Base-by-base conservation (phyloP, 2,113 vertebrate genomes). In the Ophiodon elongatus region DNA sequence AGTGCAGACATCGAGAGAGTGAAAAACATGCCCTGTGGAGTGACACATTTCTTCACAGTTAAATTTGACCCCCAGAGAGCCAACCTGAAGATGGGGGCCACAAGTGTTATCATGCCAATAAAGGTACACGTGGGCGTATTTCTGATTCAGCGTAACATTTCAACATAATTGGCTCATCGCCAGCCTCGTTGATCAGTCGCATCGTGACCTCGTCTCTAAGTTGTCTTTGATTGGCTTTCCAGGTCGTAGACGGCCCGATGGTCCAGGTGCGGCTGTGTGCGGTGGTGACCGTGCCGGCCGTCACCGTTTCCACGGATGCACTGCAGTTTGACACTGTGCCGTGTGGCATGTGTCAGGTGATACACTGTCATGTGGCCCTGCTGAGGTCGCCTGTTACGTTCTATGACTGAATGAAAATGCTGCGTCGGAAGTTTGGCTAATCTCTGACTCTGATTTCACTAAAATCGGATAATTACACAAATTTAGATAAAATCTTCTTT, bases 301-400 rank as follows among this genome's bases (percentile, higher is more conserved):
- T 99, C 64, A 86, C 90, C 0, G 45, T 96, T 62, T 97, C 97
- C 73, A 93, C 69, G 15, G 87, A 94, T 2, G 93, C 72, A 1
- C 67, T 99, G 66, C 88, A 96, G 8, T 99, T 98, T 86, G 92
- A 93, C 4, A 37, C 84, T 0, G 84, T 97, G 37, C 95, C 96
- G 62, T 95, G 96, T 79, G 96, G 97, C 65, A 96, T 96, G 83
- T 97, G 97, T 88, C 94, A 96, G 86, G 93, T 97, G 88, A 85
- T 29, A 27, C 25, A 31, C 5, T 1, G 15, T 33, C 27, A 23
- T 23, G 50, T 14, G 56, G 27, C 21, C 35, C 25, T 45, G 2
- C 15, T 39, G 17, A 39, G 11, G 33, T n/a, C 21, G 45, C 7
- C 37, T 21, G 41, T 52, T 54, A 21, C 52, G 25, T 8, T 37